A percentile compares a stretch with the other conserved stretches of the same genome.
Evolutionary conservation across 92 coral and sea anemone species (phyloP).

Genomic region (Umimayanthus kanabou): DNA sequence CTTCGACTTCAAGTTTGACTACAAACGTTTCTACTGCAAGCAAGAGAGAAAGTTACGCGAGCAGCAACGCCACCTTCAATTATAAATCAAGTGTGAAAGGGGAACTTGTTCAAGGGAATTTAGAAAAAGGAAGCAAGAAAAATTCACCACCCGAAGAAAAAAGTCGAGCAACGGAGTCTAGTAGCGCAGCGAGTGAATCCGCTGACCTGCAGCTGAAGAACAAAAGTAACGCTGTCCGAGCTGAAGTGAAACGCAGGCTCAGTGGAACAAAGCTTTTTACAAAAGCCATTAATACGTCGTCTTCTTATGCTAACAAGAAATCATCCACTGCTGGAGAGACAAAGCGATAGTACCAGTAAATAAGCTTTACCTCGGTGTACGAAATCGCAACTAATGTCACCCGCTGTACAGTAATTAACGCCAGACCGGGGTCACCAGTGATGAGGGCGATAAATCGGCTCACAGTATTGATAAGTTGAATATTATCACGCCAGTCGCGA

Average conservation of each 20-base stretch:
- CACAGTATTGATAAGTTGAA: no score
- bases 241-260: constrained; percentile 49
- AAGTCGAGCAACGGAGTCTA: background rate
- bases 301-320: constrained; percentile 5
- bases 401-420: no score
- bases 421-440: no score
- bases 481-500: no score
- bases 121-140: background rate
- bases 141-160: background rate
- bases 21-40: background rate
- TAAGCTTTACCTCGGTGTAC: background rate
- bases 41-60: background rate
- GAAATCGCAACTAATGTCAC: no score
- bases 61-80: no score
- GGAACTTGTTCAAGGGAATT: background rate
- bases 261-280: constrained; percentile 62
- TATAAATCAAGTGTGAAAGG: background rate
- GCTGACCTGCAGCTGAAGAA: constrained; percentile 10
- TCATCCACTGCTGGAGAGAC: background rate
- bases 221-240: constrained; percentile 50
- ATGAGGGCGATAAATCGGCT: no score
- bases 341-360: background rate
- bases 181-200: background rate
- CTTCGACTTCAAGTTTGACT: background rate
- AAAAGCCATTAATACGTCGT: constrained; percentile 53